Percentiles rank a stretch among this genome's conserved stretches.
Conservation (phyloP, 2,888 invertebrate species). For the Drosophila rellima region DNA sequence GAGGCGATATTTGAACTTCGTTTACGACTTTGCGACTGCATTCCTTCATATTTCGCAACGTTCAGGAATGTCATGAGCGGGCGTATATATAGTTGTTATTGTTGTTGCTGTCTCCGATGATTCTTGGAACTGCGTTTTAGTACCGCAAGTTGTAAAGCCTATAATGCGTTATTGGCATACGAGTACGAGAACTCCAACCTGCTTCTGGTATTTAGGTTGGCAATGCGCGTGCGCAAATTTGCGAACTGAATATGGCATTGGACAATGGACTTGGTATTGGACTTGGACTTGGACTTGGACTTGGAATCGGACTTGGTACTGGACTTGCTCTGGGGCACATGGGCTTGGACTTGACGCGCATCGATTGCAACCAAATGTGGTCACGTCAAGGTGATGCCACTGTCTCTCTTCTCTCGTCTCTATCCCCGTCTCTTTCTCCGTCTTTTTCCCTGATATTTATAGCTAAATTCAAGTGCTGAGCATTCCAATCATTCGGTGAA, state of each 20-base stretch:
- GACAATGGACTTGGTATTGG: conserved; percentile 35
- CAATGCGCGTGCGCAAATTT: conserved; percentile 74
- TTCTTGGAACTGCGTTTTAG: conserved; percentile 67
- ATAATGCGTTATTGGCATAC: conserved; percentile 36
- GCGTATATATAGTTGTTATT: conserved; percentile 26
- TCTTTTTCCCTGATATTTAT: conserved; percentile 44
- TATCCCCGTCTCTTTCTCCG: background rate
- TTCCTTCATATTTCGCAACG: conserved; percentile 78
- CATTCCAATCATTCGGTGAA: conserved; percentile 7
- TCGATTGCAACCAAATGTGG: conserved; percentile 51
- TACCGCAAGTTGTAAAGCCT: conserved; percentile 58
- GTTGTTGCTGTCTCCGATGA: conserved; percentile 45
- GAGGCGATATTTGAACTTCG: conserved; percentile 41
- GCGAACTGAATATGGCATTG: conserved; percentile 46
- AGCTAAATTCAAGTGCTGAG: conserved; percentile 16
- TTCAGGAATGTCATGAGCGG: conserved; percentile 66
- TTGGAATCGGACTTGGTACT: conserved; percentile 1
- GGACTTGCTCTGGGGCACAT: conserved; percentile 7
- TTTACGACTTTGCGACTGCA: conserved; percentile 59
- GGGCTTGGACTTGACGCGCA: conserved; percentile 15
- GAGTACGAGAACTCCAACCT: conserved; percentile 4
- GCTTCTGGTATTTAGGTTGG: conserved; percentile 74
- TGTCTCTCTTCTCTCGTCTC: background rate
- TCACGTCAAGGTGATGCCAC: conserved; percentile 49
- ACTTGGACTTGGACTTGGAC: conserved; percentile 12